Conservation (phyloP, 2,113 vertebrate species). For the Cairina moschata region DNA sequence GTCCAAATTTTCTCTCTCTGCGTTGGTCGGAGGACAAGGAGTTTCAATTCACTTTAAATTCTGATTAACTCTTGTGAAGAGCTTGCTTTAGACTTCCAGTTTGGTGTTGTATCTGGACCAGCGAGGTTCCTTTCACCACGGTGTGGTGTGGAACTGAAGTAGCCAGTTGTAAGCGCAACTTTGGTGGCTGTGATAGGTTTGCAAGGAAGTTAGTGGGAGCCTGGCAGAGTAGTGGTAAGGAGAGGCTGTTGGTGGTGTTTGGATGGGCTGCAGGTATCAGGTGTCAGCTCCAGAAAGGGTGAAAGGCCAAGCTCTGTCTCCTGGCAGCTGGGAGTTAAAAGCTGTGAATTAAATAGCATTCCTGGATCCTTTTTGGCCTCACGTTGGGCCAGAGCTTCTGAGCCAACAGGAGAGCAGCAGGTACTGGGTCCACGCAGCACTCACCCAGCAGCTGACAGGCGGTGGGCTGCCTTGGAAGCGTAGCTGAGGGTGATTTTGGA, state of each 20-base stretch:
- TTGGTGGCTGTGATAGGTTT: background rate
- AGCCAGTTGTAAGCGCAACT: background rate
- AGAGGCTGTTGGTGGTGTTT: background rate
- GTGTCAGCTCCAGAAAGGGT: background rate
- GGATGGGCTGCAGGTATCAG: background rate
- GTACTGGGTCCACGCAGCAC: accelerated
- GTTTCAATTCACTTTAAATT: background rate
- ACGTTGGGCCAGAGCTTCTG: background rate
- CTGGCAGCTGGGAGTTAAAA: background rate
- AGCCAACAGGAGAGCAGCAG: background rate
- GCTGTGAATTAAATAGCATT: background rate
- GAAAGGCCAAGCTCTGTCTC: background rate
- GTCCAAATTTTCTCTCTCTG: background rate
- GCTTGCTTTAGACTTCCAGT: background rate
- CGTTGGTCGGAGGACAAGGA: background rate
- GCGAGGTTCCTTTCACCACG: background rate
- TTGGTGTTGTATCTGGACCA: background rate
- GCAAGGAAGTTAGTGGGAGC: background rate
- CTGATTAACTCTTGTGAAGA: background rate
- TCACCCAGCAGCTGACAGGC: background rate
- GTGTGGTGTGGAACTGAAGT: background rate
- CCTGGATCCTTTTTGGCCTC: background rate
- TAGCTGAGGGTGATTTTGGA: background rate
- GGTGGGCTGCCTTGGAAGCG: background rate
- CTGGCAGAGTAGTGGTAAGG: background rate